Percentiles rank a stretch among this genome's conserved stretches.
Evolutionary conservation across 2,797 vertebrate species (phyloP).

Genomic region (Phaenicophaeus curvirostris): DNA sequence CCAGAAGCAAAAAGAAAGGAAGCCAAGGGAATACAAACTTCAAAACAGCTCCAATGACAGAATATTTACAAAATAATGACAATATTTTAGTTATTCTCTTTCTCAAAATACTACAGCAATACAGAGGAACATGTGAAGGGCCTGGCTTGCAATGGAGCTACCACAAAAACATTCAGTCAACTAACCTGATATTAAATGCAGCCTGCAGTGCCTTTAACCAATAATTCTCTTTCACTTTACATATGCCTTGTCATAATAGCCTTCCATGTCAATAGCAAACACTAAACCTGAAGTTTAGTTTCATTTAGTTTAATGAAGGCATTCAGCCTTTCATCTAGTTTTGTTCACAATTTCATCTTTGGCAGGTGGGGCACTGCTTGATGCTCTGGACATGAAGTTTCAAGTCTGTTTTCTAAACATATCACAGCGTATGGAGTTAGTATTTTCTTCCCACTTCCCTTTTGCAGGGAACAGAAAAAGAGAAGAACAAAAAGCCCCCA

Average conservation of each 20-base stretch:
- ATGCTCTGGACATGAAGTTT: not conserved
- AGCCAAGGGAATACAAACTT: not conserved
- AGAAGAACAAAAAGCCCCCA: not conserved
- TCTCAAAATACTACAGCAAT: not conserved
- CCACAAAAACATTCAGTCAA: not conserved
- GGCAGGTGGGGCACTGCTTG: not conserved
- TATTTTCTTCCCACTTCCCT: fast-evolving
- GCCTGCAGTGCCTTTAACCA: not conserved
- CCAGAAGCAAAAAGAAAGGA: not conserved
- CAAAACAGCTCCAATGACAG: not conserved
- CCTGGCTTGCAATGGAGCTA: not conserved
- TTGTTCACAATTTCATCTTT: not conserved
- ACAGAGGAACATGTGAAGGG: not conserved
- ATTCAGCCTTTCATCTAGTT: not conserved
- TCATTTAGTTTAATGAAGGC: too few species aligned
- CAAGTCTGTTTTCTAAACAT: not conserved
- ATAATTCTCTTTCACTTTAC: not conserved
- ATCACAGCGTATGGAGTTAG: not conserved
- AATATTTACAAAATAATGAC: not conserved
- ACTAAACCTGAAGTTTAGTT: not conserved
- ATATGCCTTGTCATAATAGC: not conserved
- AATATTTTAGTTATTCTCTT: not conserved
- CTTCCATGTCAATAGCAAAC: not conserved
- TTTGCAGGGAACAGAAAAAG: not conserved
- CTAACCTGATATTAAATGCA: not conserved